phyloP scores from a whole-genome alignment of 2,888 invertebrate species.

The Mesorhabditis belari region DNA sequence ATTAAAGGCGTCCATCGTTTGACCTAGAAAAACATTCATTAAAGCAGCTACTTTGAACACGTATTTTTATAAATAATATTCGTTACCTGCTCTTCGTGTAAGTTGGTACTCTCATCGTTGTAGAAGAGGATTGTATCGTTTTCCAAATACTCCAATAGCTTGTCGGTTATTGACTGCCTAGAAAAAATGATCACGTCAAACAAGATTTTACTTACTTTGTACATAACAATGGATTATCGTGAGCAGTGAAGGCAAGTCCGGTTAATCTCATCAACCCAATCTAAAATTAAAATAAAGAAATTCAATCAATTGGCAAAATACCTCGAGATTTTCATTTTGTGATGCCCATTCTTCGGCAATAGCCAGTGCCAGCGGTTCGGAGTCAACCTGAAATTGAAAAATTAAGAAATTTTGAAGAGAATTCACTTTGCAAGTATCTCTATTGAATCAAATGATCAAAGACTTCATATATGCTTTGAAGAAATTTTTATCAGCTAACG shows the following conservation, averaged over 20 bases:
- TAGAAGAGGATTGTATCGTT: slow-evolving; percentile 57
- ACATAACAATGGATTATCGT: slow-evolving; percentile 83
- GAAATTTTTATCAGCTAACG: not conserved
- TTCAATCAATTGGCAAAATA: slow-evolving; percentile 49
- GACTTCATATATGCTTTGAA: not conserved
- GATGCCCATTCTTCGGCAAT: slow-evolving; percentile 89
- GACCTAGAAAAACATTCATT: slow-evolving; percentile 67
- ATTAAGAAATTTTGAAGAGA: not conserved
- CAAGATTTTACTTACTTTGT: slow-evolving; percentile 55
- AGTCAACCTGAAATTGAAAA: slow-evolving; percentile 40
- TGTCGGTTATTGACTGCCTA: slow-evolving; percentile 51
- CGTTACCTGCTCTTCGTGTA: slow-evolving; percentile 11
- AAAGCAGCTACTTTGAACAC: not conserved
- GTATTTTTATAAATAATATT: not conserved
- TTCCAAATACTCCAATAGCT: slow-evolving; percentile 68
- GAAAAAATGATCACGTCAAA: slow-evolving; percentile 2
- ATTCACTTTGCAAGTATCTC: too few species aligned
- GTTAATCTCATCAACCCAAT: slow-evolving; percentile 62
- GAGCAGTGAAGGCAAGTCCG: slow-evolving; percentile 76
- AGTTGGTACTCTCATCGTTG: slow-evolving; percentile 66
- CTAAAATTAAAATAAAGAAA: slow-evolving; percentile 9
- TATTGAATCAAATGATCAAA: too few species aligned
- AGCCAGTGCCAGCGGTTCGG: slow-evolving; percentile 79
- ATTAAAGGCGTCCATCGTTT: slow-evolving; percentile 83
- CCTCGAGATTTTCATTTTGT: slow-evolving; percentile 68